Conservation (phyloP, 2,113 vertebrate species). For the Rhinolophus sinicus region DNA sequence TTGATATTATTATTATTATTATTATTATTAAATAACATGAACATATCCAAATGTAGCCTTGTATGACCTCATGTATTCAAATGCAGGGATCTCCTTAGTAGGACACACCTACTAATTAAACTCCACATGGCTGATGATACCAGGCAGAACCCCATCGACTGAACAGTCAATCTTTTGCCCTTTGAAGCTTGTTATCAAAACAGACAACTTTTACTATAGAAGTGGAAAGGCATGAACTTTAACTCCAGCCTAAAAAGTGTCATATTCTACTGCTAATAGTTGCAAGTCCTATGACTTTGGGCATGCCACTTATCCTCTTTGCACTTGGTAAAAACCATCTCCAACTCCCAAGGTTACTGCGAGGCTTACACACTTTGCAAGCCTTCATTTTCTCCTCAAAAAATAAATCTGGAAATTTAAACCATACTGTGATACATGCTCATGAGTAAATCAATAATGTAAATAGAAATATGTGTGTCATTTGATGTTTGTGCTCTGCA, state of each 20-base stretch:
- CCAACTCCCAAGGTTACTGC: not conserved
- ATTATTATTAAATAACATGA: constrained; percentile 14
- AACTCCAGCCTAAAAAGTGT: not conserved
- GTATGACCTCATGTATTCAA: constrained; percentile 25
- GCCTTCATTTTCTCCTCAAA: not conserved
- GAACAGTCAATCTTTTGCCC: not conserved
- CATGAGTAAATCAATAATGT: constrained; percentile 33
- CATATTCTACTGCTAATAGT: not conserved
- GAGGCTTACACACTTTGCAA: not conserved
- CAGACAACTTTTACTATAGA: not conserved
- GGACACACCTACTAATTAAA: not conserved
- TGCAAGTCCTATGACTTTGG: not conserved
- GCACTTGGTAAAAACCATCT: not conserved
- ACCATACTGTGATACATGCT: not conserved
- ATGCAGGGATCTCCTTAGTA: not conserved
- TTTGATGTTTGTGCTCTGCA: not conserved
- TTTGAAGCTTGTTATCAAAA: not conserved
- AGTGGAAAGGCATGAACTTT: not conserved
- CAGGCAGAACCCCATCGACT: not conserved
- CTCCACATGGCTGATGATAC: not conserved
- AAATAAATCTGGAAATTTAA: constrained; percentile 40
- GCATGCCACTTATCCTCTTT: not conserved
- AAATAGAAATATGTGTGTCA: constrained; percentile 2
- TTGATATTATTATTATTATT: not conserved
- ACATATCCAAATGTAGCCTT: not conserved